These are phyloP conservation scores for Lates japonicus DNA, from an alignment of 2,797 vertebrate genomes.

Conservation along the genomic window DNA sequence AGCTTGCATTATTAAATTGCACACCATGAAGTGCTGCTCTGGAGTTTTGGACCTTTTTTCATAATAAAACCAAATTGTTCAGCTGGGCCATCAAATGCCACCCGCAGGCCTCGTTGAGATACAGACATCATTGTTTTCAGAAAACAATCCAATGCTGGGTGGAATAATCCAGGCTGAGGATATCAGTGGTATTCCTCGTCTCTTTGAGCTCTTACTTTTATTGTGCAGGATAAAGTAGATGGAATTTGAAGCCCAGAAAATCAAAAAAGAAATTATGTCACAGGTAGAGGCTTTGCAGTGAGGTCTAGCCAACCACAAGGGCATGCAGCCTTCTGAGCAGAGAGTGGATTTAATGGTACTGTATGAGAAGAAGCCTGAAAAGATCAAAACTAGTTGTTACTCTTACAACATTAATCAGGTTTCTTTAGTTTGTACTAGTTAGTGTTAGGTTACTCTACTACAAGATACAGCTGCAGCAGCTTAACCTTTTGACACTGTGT, in stretches of 20 bases:
- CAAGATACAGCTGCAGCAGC: not conserved
- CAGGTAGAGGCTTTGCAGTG: not conserved
- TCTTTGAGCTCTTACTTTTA: not conserved
- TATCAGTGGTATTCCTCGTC: not conserved
- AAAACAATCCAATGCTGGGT: not conserved
- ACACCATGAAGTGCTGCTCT: conserved; percentile 31
- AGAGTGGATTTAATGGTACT: not conserved
- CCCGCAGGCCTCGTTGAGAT: conserved; percentile 20
- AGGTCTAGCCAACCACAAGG: not conserved
- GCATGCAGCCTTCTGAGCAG: not conserved
- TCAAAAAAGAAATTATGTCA: not conserved
- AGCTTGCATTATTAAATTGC: conserved; percentile 49
- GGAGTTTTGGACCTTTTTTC: conserved; percentile 6
- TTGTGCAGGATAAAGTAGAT: not conserved
- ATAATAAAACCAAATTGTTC: conserved; percentile 34
- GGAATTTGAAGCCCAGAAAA: not conserved
- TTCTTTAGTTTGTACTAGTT: not conserved
- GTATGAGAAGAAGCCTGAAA: not conserved
- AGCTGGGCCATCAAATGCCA: conserved; percentile 12
- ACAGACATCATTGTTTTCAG: not conserved
- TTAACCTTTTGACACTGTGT: not conserved
- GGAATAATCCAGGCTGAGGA: not conserved
- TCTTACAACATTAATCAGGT: not conserved
- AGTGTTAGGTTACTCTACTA: not conserved
- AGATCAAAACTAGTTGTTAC: not conserved